Evolutionary conservation across 2,888 invertebrate genomes (phyloP), one percentile per base, ranked within the genome.

Genomic region (Orchesellides sinensis): DNA sequence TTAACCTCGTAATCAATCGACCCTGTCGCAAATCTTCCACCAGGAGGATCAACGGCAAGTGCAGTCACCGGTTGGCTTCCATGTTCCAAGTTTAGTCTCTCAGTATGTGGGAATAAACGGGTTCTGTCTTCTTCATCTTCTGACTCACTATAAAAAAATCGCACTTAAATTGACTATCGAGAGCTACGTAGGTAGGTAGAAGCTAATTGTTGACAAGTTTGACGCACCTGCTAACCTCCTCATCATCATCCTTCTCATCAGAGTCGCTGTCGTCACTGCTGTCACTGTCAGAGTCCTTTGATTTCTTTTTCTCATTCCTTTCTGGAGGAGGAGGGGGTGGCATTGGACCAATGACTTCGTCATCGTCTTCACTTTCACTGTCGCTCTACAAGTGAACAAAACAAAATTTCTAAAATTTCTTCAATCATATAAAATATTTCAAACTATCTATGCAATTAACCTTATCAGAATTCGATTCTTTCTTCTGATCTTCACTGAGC

Each of bases 1-100:
- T 95, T 95, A 1, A 99, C 95, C 88, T 98, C 97, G 90, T 98
- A 99, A 90, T 99, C 99, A 27, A 96, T 94, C 0, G 98, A 97
- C 0, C 99, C 99, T 0, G 96, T 95, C 0, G 96, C 94, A 47
- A 96, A 90, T 0, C 99, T 92, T 0, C 98, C 97, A 0, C 99
- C 99, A 0, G 98, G 96, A 0, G 98, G 96, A 90, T 99, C 99
- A 0, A 97, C 94, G 0, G 96, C 94, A 0, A 99, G 90, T 0
- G 98, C 98, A 2, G 97, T 94, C 0, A 98, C 95, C 1, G 97
- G 96, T 91, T 96, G 97, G 1, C 90, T 92, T 0, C 98, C 98
- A 90, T 98, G 98, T n/a, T 92, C 92, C 93, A 99, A 94, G 85
- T 93, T 92, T 0, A 97, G 94, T 91, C 92, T 91, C 84, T 91